Evolutionary conservation across 2,113 vertebrate species (phyloP).

Genomic region (Scomber scombrus): DNA sequence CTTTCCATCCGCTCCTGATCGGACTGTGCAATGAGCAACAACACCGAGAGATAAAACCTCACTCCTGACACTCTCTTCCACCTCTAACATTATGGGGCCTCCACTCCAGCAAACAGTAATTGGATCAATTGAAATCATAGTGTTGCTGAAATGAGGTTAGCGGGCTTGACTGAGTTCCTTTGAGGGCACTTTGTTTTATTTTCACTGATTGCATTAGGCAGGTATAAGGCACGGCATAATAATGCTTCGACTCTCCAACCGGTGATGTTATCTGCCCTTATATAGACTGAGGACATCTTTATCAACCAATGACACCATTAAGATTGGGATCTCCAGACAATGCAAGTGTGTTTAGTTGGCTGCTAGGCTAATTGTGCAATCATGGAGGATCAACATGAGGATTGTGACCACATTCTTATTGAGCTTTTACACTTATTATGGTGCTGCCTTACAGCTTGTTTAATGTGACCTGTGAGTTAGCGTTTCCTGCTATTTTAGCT

Average conservation of each 20-base stretch:
- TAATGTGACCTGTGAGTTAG: conserved; percentile 21
- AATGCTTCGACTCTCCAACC: conserved; percentile 46
- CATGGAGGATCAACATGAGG: conserved; percentile 44
- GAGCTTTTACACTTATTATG: conserved; percentile 28
- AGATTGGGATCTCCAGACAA: conserved; percentile 78
- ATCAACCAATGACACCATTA: conserved; percentile 74
- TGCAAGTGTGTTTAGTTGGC: conserved; percentile 41
- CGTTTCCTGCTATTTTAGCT: neutral
- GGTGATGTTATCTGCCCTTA: conserved; percentile 69
- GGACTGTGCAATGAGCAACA: conserved; percentile 48
- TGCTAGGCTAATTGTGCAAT: conserved; percentile 64
- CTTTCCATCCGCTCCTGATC: conserved; percentile 7
- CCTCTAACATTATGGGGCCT: conserved; percentile 10
- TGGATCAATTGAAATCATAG: conserved; percentile 70
- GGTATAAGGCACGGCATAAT: conserved; percentile 50
- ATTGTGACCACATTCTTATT: conserved; percentile 40
- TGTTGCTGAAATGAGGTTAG: conserved; percentile 57
- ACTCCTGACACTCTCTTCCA: conserved; percentile 31
- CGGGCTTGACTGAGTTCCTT: conserved; percentile 37
- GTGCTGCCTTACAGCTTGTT: neutral
- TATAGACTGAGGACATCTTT: conserved; percentile 53
- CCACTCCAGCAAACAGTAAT: conserved; percentile 64
- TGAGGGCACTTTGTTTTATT: conserved; percentile 55
- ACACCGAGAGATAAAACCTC: conserved; percentile 50
- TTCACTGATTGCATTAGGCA: conserved; percentile 71